Evolutionary conservation across 2,113 vertebrate species (phyloP), one percentile per base, ranked within the genome.

Genomic region (Cricetomys ansorgei): DNA sequence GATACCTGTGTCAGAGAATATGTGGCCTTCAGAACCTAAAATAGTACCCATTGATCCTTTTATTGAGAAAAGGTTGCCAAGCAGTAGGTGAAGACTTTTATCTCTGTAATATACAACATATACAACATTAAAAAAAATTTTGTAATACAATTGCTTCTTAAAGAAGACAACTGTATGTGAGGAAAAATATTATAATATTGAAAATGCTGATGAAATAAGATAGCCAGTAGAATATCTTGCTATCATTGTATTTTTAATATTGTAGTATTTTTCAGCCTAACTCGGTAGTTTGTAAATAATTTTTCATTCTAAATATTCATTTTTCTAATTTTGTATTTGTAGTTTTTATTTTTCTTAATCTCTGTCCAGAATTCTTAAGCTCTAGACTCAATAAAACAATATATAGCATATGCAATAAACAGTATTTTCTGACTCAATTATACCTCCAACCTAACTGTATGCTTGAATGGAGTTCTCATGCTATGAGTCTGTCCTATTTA

Each of bases 271-370:
- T 48, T 95, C n/a, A 88, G 25, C 3, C 40, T 67, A 86, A 91
- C 16, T 50, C 94, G 50, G 34, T 81, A 70, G 64, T 72, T 96
- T 76, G 34, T 88, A 70, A 81, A 62, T 67, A 17, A 84, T 84
- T 88, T 85, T 55, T 27, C 40, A 55, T 92, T 75, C 29, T 86
- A 89, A 87, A 88, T 59, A 65, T 45, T 91, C 62, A 69, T 40
- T 94, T 94, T 67, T 96, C n/a, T 79, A 91, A 88, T 87, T 85
- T 86, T 88, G 16, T 77, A 53, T 45, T 73, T 92, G 40, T 80
- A 62, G 83, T 40, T 86, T 86, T 90, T 17, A 27, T 50, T 6
- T 67, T 94, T 67, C 59, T 96, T 94, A 88, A 95, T 89, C 29
- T 5, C 1, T 21, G 7, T 97, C 27, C 43, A 29, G 83, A 91